Percentiles rank a stretch among this genome's conserved stretches.
Conservation (phyloP, 2,888 invertebrate species). For the Panzeria rudis region DNA sequence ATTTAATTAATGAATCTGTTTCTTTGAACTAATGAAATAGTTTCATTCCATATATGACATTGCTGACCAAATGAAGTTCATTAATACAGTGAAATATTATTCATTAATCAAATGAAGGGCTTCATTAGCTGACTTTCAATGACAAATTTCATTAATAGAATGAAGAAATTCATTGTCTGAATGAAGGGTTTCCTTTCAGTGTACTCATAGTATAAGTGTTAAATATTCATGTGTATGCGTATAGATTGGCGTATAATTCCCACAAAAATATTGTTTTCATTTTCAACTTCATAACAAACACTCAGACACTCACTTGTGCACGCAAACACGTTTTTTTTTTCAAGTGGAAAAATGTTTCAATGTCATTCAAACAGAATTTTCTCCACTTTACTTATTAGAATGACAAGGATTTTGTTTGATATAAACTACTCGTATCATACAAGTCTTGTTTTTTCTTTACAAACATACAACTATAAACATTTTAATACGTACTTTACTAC, state of each 20-base stretch:
- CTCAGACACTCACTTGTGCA: slow-evolving; percentile 16
- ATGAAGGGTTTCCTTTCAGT: no score
- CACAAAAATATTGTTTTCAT: slow-evolving; percentile 48
- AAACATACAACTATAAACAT: not conserved
- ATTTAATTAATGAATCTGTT: no score
- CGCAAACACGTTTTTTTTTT: slow-evolving; percentile 48
- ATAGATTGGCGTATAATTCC: not conserved
- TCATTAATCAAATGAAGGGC: no score
- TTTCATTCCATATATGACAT: no score
- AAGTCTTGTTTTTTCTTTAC: slow-evolving; percentile 9
- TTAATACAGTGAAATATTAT: no score
- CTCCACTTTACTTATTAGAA: slow-evolving; percentile 64
- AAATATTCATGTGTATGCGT: not conserved
- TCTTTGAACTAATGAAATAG: no score
- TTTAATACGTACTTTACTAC: slow-evolving; percentile 2
- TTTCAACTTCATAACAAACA: slow-evolving; percentile 47
- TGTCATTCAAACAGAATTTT: slow-evolving; percentile 65
- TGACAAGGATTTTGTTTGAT: slow-evolving; percentile 63
- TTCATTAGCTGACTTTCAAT: no score
- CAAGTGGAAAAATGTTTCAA: slow-evolving; percentile 33
- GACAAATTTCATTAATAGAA: no score
- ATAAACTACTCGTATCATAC: slow-evolving; percentile 43
- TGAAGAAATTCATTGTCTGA: no score
- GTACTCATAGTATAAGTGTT: not conserved
- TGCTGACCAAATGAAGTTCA: no score